phyloP scores from a whole-genome alignment of 2,888 invertebrate species.

The Cyclophora punctaria region DNA sequence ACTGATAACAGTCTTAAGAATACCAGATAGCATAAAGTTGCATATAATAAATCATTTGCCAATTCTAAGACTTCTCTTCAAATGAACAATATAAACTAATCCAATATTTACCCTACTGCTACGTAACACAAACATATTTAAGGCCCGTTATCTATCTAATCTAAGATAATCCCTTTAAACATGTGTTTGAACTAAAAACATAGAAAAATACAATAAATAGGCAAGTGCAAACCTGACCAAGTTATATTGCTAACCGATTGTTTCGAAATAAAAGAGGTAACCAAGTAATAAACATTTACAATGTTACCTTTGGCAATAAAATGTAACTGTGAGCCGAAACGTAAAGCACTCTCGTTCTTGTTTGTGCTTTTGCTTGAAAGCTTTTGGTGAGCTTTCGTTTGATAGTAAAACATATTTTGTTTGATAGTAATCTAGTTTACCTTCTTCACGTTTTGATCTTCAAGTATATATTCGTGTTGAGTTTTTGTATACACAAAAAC shows the following conservation, averaged over 20 bases:
- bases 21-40: not conserved
- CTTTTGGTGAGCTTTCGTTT: too few species aligned
- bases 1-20: not conserved
- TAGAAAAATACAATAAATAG: conserved; percentile 10
- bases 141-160: conserved; percentile 6
- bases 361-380: too few species aligned
- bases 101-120: conserved; percentile 40
- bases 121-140: conserved; percentile 12
- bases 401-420: too few species aligned
- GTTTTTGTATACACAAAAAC: too few species aligned
- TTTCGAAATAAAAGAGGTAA: conserved; percentile 23
- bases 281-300: conserved; percentile 45
- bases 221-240: conserved; percentile 33
- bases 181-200: conserved; percentile 3
- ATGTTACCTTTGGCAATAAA: conserved; percentile 25
- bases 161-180: conserved; percentile 27
- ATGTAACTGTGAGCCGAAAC: conserved; percentile 32
- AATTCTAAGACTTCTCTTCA: not conserved
- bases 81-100: conserved; percentile 23
- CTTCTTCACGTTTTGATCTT: too few species aligned
- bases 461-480: too few species aligned
- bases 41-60: not conserved
- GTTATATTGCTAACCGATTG: conserved; percentile 9
- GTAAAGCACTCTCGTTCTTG: too few species aligned
- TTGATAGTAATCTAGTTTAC: too few species aligned